Evolutionary conservation across 2,888 invertebrate species (phyloP).

Genomic region (Hypena proboscidalis): DNA sequence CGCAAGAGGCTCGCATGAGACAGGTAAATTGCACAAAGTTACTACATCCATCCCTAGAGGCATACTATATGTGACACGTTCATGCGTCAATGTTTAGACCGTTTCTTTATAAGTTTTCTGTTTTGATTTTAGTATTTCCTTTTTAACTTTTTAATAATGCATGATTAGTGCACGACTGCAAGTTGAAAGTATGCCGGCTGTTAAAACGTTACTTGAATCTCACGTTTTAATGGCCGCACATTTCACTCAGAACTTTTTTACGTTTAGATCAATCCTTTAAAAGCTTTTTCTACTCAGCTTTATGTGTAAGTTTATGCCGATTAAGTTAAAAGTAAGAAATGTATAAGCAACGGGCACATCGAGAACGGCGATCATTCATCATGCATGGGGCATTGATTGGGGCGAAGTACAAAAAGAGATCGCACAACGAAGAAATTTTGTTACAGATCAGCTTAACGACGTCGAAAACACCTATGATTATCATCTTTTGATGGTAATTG

Average conservation of each 20-base stretch:
- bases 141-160: conserved; percentile 44
- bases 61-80: conserved; percentile 17
- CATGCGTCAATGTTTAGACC: conserved; percentile 5
- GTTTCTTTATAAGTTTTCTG: conserved; percentile 30
- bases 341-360: conserved; percentile 55
- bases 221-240: conserved; percentile 57
- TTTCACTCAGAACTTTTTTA: conserved; percentile 39
- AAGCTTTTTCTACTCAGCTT: conserved; percentile 61
- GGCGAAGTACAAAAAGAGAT: conserved; percentile 67
- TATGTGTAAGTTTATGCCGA: conserved; percentile 62
- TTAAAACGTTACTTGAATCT: conserved; percentile 47
- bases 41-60: conserved; percentile 38
- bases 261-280: conserved; percentile 43
- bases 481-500: conserved; percentile 84
- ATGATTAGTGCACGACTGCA: conserved; percentile 56
- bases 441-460: conserved; percentile 85
- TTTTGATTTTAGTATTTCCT: conserved; percentile 59
- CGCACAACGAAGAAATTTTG: conserved; percentile 83
- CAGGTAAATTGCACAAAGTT: conserved; percentile 81
- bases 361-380: conserved; percentile 61
- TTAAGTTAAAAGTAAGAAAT: conserved; percentile 51
- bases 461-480: conserved; percentile 85
- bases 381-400: conserved; percentile 71
- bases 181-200: conserved; percentile 55
- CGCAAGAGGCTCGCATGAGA: conserved; percentile 88